Conservation (phyloP, 2,797 vertebrate genomes). For the Chelmon rostratus region DNA sequence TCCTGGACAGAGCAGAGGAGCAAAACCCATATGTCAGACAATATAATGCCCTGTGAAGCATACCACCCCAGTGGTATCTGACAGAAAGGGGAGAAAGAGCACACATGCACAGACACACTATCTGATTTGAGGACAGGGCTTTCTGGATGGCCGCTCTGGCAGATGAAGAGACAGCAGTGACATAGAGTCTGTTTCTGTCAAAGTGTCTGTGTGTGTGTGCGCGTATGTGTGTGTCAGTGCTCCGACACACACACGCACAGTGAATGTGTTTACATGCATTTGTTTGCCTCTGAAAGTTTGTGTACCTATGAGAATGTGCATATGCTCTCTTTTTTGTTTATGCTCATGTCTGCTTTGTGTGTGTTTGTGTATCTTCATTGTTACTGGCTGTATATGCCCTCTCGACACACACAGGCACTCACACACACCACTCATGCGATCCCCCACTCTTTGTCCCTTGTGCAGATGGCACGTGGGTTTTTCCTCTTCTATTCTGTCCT, state of each 20-base stretch:
- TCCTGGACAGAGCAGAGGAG: slow-evolving; percentile 74
- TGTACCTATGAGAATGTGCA: not conserved
- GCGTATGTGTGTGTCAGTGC: slow-evolving; percentile 12
- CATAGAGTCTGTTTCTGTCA: slow-evolving; percentile 63
- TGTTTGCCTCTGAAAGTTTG: slow-evolving; percentile 27
- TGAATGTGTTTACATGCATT: slow-evolving; percentile 31
- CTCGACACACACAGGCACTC: not conserved
- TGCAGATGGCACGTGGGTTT: slow-evolving; percentile 76
- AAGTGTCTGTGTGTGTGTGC: slow-evolving; percentile 46
- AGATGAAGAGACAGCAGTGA: slow-evolving; percentile 81
- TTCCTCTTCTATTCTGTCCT: slow-evolving; percentile 67
- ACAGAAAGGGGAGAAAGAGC: slow-evolving; percentile 52
- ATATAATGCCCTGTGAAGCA: slow-evolving; percentile 81
- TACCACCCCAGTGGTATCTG: slow-evolving; percentile 76
- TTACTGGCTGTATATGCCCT: slow-evolving; percentile 62
- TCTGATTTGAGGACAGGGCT: slow-evolving; percentile 77
- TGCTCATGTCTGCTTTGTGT: not conserved
- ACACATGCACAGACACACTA: slow-evolving; percentile 46
- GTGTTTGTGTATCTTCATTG: slow-evolving; percentile 55
- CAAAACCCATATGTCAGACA: slow-evolving; percentile 85
- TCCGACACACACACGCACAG: too few species aligned
- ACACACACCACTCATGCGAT: slow-evolving; percentile 38
- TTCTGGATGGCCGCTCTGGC: slow-evolving; percentile 82
- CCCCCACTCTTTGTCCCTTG: slow-evolving; percentile 61
- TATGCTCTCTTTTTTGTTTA: not conserved